Evolutionary conservation across 2,113 vertebrate genomes (phyloP).

Genomic region (Oplegnathus fasciatus): DNA sequence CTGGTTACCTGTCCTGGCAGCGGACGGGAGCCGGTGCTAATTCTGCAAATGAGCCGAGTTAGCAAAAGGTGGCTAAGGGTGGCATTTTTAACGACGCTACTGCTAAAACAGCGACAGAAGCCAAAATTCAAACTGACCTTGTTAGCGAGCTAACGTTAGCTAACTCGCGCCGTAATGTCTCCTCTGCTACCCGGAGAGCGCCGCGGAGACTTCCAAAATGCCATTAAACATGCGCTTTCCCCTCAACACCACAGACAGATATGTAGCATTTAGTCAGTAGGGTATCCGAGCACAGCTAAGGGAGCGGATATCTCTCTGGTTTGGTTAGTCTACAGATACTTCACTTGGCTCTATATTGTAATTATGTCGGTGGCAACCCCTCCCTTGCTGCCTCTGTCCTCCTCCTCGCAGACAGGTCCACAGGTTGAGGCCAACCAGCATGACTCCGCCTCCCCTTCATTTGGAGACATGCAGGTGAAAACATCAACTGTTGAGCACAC

Average conservation of each 20-base stretch:
- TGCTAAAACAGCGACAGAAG: slow-evolving; percentile 5
- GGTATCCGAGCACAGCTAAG: not conserved
- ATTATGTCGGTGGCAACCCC: slow-evolving; percentile 61
- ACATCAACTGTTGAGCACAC: not conserved
- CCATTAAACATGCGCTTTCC: slow-evolving; percentile 71
- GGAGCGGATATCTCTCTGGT: not conserved
- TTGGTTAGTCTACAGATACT: slow-evolving; percentile 39
- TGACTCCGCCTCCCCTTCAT: slow-evolving; percentile 69
- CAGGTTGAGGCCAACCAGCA: slow-evolving; percentile 72
- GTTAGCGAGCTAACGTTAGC: slow-evolving; percentile 82
- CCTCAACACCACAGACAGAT: slow-evolving; percentile 9
- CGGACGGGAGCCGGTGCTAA: not conserved
- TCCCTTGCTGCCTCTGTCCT: slow-evolving; percentile 66
- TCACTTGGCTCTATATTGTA: slow-evolving; percentile 40
- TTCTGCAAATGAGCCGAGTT: not conserved
- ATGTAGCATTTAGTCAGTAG: not conserved
- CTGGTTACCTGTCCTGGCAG: slow-evolving; percentile 23
- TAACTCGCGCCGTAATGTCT: slow-evolving; percentile 68
- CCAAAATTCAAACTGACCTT: slow-evolving; percentile 81
- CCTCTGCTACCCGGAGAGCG: slow-evolving; percentile 66
- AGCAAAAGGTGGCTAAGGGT: not conserved
- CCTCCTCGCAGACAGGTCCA: slow-evolving; percentile 69
- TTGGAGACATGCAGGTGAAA: slow-evolving; percentile 64
- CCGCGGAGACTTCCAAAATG: slow-evolving; percentile 66
- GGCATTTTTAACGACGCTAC: not conserved